phyloP scores from a whole-genome alignment of 2,888 invertebrate species.

The Cremastinae sp. region DNA sequence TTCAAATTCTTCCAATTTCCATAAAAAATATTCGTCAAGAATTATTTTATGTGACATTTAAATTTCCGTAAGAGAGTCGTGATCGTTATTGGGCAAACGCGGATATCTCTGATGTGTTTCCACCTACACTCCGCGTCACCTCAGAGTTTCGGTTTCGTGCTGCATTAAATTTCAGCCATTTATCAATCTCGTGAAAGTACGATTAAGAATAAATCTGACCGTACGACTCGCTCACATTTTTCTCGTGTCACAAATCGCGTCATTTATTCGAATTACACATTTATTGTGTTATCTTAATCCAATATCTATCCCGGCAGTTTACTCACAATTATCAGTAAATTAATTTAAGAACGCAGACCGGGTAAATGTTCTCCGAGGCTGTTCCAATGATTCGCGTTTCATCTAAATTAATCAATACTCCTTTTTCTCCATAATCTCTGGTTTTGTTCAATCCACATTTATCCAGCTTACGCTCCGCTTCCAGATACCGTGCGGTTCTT shows the following conservation, averaged over 20 bases:
- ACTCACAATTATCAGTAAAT: slow-evolving; percentile 19
- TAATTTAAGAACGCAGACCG: background rate
- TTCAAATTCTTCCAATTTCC: too few relatives aligned
- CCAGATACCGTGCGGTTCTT: background rate
- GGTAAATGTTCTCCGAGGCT: background rate
- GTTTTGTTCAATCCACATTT: slow-evolving; percentile 15
- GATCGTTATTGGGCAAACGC: slow-evolving; percentile 10
- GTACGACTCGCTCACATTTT: background rate
- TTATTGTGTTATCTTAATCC: slow-evolving; percentile 22
- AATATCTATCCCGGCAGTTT: background rate
- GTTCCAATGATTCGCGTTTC: background rate
- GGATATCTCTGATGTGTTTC: slow-evolving; percentile 21
- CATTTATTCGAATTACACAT: background rate
- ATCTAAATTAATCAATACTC: slow-evolving; percentile 32
- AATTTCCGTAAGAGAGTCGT: slow-evolving; percentile 39
- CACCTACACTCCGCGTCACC: slow-evolving; percentile 29
- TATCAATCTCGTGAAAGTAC: slow-evolving; percentile 41
- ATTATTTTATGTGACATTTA: too few relatives aligned
- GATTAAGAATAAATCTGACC: slow-evolving; percentile 25
- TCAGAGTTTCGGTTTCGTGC: slow-evolving; percentile 14
- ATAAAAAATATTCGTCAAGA: too few relatives aligned
- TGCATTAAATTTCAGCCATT: slow-evolving; percentile 30
- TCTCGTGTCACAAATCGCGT: slow-evolving; percentile 16
- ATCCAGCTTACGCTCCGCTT: background rate
- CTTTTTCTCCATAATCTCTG: background rate